These are phyloP conservation scores for Talpa occidentalis DNA, from an alignment of 2,113 vertebrate genomes.

Conservation along the genomic window DNA sequence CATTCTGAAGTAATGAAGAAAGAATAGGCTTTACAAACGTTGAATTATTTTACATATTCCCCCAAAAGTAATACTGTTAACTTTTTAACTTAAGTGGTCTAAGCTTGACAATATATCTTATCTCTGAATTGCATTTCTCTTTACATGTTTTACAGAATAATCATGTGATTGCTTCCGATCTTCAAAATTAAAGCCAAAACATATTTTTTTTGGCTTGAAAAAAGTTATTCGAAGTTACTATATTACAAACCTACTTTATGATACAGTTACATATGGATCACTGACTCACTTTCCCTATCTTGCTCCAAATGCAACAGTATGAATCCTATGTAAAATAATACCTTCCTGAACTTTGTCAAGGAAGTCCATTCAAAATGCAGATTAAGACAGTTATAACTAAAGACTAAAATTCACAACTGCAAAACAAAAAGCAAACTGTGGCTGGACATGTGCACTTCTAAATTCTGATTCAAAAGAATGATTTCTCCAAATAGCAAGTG, in stretches of 20 bases:
- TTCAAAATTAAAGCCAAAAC: constrained; percentile 51
- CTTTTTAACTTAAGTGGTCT: neutral
- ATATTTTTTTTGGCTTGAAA: neutral
- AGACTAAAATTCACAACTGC: constrained; percentile 17
- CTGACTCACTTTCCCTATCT: constrained; percentile 22
- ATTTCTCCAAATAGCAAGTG: constrained; percentile 1
- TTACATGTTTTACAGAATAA: constrained; percentile 33
- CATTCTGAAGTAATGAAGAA: neutral
- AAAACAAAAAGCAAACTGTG: constrained; percentile 35
- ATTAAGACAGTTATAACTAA: neutral
- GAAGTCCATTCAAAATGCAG: constrained; percentile 43
- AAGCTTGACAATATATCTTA: neutral
- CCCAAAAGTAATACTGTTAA: constrained; percentile 37
- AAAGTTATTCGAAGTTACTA: neutral
- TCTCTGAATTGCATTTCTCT: neutral
- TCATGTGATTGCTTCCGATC: neutral
- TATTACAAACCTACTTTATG: neutral
- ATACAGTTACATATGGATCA: neutral
- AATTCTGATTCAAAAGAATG: constrained; percentile 47
- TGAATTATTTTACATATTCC: constrained; percentile 20
- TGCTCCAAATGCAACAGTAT: constrained; percentile 16
- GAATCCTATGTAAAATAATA: constrained; percentile 48
- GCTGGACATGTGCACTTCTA: constrained; percentile 3
- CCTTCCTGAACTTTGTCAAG: constrained; percentile 42
- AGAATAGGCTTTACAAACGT: neutral